Evolutionary conservation across 2,797 vertebrate genomes (phyloP).

Genomic region (Crax fasciolata): DNA sequence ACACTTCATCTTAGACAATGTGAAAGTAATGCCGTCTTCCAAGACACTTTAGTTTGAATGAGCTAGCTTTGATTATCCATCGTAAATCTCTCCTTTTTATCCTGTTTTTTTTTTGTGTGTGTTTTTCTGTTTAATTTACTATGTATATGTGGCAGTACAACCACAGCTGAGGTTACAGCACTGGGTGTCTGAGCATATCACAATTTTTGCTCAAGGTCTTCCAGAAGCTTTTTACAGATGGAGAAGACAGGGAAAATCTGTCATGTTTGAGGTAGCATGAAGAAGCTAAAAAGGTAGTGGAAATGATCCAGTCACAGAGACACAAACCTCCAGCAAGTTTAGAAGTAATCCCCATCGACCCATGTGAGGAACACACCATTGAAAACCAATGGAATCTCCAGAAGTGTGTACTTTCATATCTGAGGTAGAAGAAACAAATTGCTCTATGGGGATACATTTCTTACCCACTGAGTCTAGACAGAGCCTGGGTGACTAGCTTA

Average conservation of each 20-base stretch:
- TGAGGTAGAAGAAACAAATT: not conserved
- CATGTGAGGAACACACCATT: not conserved
- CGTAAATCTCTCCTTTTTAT: not conserved
- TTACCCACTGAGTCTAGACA: not conserved
- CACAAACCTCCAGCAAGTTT: not conserved
- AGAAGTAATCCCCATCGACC: not conserved
- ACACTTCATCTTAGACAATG: not conserved
- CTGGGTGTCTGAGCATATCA: not conserved
- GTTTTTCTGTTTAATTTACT: not conserved
- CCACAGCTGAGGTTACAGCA: accelerated
- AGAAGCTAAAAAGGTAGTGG: not conserved
- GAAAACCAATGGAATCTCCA: not conserved
- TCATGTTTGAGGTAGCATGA: not conserved
- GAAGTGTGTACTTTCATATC: not conserved
- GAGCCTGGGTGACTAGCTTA: not conserved
- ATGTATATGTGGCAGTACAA: not conserved
- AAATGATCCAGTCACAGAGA: not conserved
- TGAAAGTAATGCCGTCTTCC: not conserved
- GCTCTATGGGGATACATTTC: not conserved
- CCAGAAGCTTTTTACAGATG: not conserved
- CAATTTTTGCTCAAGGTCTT: not conserved
- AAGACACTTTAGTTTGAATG: not conserved
- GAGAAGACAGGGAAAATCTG: not conserved
- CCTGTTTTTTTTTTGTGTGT: accelerated
- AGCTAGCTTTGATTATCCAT: not conserved